Percentiles rank a stretch among this genome's conserved stretches.
Evolutionary conservation across 2,113 vertebrate species (phyloP).

Genomic region (Nycticorax nycticorax): DNA sequence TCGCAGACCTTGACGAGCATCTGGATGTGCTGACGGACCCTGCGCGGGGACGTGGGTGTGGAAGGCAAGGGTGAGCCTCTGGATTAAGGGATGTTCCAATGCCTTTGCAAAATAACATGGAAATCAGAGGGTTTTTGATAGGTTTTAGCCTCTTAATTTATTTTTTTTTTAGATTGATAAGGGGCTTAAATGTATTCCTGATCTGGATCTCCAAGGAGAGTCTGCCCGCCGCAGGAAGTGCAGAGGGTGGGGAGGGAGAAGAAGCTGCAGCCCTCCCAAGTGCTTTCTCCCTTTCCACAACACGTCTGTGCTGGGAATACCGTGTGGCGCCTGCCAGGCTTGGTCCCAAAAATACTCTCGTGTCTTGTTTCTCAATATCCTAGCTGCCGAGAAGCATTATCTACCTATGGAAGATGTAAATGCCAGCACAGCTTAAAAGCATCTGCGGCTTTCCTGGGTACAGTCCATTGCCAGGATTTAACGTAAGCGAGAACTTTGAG

Average conservation of each 20-base stretch:
- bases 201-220: rapidly evolving
- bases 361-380: background rate
- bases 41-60: rapidly evolving
- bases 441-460: background rate
- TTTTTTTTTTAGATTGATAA: too few relatives aligned
- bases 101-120: rapidly evolving
- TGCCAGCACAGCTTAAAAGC: background rate
- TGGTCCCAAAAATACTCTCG: background rate
- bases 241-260: background rate
- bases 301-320: rapidly evolving
- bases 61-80: background rate
- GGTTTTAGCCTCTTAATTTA: background rate
- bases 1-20: background rate
- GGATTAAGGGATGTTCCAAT: background rate
- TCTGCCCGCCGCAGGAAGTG: background rate
- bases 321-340: rapidly evolving
- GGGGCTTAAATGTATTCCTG: background rate
- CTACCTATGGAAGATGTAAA: background rate
- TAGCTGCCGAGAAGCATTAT: rapidly evolving
- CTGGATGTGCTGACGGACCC: background rate
- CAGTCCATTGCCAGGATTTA: background rate
- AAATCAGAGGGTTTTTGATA: background rate
- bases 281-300: rapidly evolving
- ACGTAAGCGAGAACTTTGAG: rapidly evolving
- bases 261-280: background rate